Conservation (phyloP, 2,888 invertebrate genomes). For the Macrophya alboannulata region DNA sequence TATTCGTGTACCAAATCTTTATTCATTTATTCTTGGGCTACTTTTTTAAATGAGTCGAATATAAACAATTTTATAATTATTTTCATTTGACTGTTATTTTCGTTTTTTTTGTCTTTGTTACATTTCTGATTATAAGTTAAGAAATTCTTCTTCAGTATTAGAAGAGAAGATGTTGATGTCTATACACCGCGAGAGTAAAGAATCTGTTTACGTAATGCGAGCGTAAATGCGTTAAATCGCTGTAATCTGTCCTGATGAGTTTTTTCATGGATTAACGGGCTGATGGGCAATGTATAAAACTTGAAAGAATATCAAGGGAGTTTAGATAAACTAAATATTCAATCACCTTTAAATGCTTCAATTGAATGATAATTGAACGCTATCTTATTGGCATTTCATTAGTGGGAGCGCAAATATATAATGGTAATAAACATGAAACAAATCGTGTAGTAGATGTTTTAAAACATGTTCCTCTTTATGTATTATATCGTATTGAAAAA, state of each 20-base stretch:
- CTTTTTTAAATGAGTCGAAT: not conserved
- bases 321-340: not conserved
- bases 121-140: not conserved
- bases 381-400: not conserved
- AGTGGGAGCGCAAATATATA: not conserved
- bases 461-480: slow-evolving; percentile 19
- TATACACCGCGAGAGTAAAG: not conserved
- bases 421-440: slow-evolving; percentile 5
- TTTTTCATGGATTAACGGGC: not conserved
- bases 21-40: not conserved
- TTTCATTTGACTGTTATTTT: not conserved
- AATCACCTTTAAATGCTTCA: not conserved
- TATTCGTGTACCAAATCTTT: not conserved
- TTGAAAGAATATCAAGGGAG: not conserved
- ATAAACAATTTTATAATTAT: not conserved
- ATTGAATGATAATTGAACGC: not conserved
- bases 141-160: not conserved
- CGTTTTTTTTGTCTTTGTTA: not conserved
- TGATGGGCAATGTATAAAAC: not conserved
- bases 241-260: not conserved
- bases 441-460: slow-evolving; percentile 13
- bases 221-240: not conserved
- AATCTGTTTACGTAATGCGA: not conserved
- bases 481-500: slow-evolving; percentile 25
- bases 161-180: not conserved